Evolutionary conservation across 2,797 vertebrate species (phyloP).

Genomic region (Coendou prehensilis): DNA sequence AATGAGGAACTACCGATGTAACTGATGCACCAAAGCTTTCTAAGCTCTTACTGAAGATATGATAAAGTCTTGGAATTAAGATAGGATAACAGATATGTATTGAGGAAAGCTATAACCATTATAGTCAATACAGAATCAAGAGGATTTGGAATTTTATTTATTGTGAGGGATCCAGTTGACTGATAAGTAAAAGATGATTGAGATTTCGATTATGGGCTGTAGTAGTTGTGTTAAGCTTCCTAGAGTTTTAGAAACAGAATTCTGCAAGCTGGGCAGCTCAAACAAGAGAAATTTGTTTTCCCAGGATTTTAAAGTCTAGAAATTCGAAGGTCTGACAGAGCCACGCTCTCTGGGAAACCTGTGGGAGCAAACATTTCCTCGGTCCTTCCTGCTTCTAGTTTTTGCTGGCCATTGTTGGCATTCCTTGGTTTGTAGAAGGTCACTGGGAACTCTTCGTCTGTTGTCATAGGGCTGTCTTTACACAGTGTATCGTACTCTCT

Average conservation of each 20-base stretch:
- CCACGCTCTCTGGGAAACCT: background rate
- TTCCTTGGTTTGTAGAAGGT: background rate
- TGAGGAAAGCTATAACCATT: background rate
- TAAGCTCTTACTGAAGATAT: background rate
- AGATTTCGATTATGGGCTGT: background rate
- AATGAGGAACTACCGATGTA: background rate
- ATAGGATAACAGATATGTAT: background rate
- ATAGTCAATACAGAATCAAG: background rate
- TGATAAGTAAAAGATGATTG: background rate
- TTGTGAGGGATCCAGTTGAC: background rate
- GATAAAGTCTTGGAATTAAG: background rate
- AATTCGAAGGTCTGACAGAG: background rate
- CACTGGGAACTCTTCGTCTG: background rate
- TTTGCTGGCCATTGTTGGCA: background rate
- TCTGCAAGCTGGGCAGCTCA: background rate
- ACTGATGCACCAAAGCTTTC: background rate
- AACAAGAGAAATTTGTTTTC: background rate
- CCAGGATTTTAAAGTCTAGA: background rate
- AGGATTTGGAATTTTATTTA: background rate
- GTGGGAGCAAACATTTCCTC: background rate
- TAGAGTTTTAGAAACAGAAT: background rate
- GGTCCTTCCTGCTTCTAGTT: background rate
- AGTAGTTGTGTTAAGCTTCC: background rate
- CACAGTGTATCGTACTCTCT: background rate
- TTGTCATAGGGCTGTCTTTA: background rate